phyloP scores from a whole-genome alignment of 2,797 vertebrate species.

The Geotrypetes seraphini region DNA sequence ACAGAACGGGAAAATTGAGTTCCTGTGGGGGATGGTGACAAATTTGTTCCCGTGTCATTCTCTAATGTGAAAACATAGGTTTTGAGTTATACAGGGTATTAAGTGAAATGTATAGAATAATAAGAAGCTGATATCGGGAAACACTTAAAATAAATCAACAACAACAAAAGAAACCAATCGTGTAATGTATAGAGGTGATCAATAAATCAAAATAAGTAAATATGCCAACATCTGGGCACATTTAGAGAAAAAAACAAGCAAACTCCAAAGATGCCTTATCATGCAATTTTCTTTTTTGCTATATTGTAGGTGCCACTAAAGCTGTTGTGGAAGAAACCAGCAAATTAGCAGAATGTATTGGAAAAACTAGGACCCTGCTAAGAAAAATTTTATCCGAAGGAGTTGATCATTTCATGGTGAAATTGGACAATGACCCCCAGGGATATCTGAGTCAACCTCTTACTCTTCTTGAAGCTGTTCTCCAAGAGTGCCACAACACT shows the following conservation, averaged over 20 bases:
- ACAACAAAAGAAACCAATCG: too few relatives aligned
- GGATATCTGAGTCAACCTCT: constrained; percentile 92
- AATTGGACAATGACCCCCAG: constrained; percentile 92
- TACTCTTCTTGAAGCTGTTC: constrained; percentile 87
- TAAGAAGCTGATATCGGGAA: too few relatives aligned
- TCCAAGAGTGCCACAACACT: constrained; percentile 96
- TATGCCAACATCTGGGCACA: neutral
- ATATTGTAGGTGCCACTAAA: constrained; percentile 77
- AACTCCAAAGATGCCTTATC: constrained; percentile 1
- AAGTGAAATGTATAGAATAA: too few relatives aligned
- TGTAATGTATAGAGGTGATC: too few relatives aligned
- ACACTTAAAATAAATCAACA: too few relatives aligned
- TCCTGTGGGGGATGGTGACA: too few relatives aligned
- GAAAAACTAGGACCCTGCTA: constrained; percentile 91
- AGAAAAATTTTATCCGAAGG: constrained; percentile 96
- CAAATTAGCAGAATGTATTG: constrained; percentile 94
- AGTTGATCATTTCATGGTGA: constrained; percentile 92
- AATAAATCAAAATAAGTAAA: neutral
- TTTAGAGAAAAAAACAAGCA: neutral
- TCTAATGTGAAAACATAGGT: too few relatives aligned
- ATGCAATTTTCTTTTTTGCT: constrained; percentile 4
- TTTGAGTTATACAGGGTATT: too few relatives aligned
- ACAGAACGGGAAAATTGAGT: too few relatives aligned
- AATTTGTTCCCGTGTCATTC: too few relatives aligned
- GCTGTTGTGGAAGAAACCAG: constrained; percentile 95